Conservation (phyloP, 2,888 invertebrate species). For the Drosophila mimetica region DNA sequence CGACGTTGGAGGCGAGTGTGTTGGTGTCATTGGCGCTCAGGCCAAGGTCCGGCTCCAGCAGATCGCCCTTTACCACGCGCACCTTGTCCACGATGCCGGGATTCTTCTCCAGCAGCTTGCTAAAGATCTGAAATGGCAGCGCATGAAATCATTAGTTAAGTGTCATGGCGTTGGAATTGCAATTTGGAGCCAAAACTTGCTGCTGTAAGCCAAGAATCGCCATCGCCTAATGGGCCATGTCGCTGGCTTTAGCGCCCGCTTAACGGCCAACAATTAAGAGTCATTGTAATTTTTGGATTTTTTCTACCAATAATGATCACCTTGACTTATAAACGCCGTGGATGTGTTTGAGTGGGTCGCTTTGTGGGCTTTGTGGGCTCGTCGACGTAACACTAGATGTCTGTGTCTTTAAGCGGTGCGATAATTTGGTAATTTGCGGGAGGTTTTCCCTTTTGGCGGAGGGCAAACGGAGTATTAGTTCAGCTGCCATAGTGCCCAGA, state of each 20-base stretch:
- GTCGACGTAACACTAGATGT: conserved; percentile 11
- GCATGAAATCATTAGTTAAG: conserved; percentile 49
- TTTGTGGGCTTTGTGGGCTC: conserved; percentile 12
- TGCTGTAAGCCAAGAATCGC: conserved; percentile 50
- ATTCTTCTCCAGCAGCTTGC: conserved; percentile 85
- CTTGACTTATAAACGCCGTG: conserved; percentile 71
- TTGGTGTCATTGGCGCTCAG: conserved; percentile 86
- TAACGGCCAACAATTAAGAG: conserved; percentile 58
- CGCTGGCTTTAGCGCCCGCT: conserved; percentile 30
- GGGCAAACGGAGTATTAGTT: conserved; percentile 29
- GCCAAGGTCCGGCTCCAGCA: conserved; percentile 87
- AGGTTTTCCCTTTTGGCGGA: conserved; percentile 10
- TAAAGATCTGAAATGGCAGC: conserved; percentile 87
- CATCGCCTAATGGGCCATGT: conserved; percentile 49
- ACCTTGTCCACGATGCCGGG: conserved; percentile 87
- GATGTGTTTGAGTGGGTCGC: conserved; percentile 31
- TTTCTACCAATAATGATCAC: conserved; percentile 61
- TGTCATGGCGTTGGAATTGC: conserved; percentile 39
- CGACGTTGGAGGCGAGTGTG: conserved; percentile 87
- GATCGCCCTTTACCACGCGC: conserved; percentile 88
- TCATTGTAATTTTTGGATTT: conserved; percentile 74
- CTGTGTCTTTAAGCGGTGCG: conserved; percentile 14
- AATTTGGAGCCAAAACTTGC: conserved; percentile 16
- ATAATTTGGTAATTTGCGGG: conserved; percentile 45
- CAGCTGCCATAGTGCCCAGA: conserved; percentile 8